phyloP scores from a whole-genome alignment of 2,113 vertebrate genomes.

The Xenus cinereus region DNA sequence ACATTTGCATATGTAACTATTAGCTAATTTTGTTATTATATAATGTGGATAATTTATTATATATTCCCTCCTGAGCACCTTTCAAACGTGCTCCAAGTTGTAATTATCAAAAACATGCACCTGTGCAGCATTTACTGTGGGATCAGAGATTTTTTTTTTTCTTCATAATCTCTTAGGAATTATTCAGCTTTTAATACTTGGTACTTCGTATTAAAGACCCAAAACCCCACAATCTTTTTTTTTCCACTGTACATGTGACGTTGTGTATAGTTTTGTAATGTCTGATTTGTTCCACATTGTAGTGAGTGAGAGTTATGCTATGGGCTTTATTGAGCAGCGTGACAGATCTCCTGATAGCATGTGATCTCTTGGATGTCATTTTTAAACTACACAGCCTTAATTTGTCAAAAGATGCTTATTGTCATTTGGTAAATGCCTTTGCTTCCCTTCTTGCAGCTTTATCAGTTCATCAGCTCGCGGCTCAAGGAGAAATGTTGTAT shows the following conservation, averaged over 20 bases:
- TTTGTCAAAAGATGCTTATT: background rate
- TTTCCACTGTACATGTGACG: background rate
- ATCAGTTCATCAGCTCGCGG: conserved; percentile 95
- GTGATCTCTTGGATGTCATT: background rate
- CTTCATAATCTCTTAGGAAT: background rate
- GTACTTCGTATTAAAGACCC: background rate
- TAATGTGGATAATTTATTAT: background rate
- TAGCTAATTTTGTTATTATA: background rate
- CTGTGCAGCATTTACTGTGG: background rate
- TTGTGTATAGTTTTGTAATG: background rate
- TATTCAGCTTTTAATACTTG: background rate
- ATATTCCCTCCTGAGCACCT: background rate
- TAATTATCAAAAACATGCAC: background rate
- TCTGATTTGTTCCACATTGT: background rate
- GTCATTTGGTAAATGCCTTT: background rate
- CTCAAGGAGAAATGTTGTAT: conserved; percentile 97
- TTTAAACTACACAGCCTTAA: background rate
- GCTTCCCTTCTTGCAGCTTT: conserved; percentile 78
- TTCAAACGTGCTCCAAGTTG: background rate
- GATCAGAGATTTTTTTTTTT: background rate
- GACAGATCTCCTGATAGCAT: background rate
- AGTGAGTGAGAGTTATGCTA: background rate
- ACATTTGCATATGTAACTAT: background rate
- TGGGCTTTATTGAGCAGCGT: background rate
- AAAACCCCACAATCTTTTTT: background rate